phyloP scores from a whole-genome alignment of 1,140 invertebrate species.

The Ips typographus region DNA sequence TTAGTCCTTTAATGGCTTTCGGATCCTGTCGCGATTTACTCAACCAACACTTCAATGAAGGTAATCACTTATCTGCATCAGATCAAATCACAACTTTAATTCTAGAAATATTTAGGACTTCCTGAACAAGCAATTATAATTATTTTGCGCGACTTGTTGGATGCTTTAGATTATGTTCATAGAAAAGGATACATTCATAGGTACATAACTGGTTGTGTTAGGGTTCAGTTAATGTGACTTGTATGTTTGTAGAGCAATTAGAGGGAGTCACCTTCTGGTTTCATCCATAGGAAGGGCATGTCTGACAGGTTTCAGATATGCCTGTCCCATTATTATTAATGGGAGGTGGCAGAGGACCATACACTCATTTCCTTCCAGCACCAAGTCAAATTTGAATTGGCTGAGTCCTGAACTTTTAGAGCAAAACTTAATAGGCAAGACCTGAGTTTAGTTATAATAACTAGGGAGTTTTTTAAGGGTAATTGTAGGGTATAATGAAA shows the following conservation, averaged over 20 bases:
- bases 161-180: constrained; percentile 83
- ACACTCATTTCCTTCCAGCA: constrained; percentile 72
- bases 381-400: constrained; percentile 77
- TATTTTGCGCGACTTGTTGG: constrained; percentile 76
- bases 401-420: constrained; percentile 87
- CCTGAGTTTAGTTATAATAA: not conserved
- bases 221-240: not conserved
- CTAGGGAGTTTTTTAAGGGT: not conserved
- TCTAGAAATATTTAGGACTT: constrained; percentile 55
- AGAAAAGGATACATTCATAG: constrained; percentile 83
- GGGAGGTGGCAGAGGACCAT: constrained; percentile 69
- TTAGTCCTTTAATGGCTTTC: constrained; percentile 78
- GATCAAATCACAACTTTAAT: not conserved
- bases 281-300: constrained; percentile 67
- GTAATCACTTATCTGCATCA: constrained; percentile 43
- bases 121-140: constrained; percentile 79
- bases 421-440: constrained; percentile 72
- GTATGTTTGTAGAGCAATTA: constrained; percentile 65
- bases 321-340: constrained; percentile 68
- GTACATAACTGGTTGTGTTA: constrained; percentile 49
- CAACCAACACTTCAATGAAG: constrained; percentile 73
- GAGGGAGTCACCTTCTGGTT: constrained; percentile 82
- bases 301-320: constrained; percentile 76
- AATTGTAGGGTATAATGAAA: constrained; percentile 76
- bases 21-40: constrained; percentile 80